Evolutionary conservation across 2,113 vertebrate genomes (phyloP).

Genomic region (Gymnocephalus cernua): DNA sequence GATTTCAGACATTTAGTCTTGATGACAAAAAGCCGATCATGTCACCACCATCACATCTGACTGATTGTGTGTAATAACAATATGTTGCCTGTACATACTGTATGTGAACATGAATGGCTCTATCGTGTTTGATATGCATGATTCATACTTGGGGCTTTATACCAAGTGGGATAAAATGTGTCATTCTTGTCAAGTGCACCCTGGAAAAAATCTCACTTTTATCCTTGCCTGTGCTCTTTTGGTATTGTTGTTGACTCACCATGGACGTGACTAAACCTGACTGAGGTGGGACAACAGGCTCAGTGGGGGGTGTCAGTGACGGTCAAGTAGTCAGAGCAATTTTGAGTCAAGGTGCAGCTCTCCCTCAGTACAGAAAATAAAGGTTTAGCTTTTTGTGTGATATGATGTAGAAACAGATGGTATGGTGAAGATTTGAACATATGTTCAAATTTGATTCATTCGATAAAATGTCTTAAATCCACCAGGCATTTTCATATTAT

Average conservation of each 20-base stretch:
- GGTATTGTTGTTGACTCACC: conserved; percentile 47
- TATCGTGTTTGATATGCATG: neutral
- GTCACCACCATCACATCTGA: neutral
- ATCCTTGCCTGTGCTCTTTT: conserved; percentile 25
- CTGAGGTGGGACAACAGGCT: conserved; percentile 39
- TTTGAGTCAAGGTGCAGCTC: conserved; percentile 23
- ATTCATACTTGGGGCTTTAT: neutral
- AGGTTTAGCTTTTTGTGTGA: neutral
- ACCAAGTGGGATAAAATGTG: neutral
- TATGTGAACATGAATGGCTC: neutral
- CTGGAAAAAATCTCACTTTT: conserved; percentile 4
- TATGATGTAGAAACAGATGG: neutral
- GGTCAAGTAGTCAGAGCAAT: conserved; percentile 18
- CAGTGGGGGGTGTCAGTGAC: conserved; percentile 19
- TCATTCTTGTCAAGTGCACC: conserved; percentile 16
- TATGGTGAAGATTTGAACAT: no score
- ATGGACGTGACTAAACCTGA: conserved; percentile 42
- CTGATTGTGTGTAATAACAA: neutral
- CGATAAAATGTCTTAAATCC: no score
- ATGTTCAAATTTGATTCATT: no score
- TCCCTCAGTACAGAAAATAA: neutral
- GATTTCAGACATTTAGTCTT: neutral
- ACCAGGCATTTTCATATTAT: no score
- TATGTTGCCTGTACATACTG: neutral
- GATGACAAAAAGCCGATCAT: neutral